A percentile compares a stretch with the other conserved stretches of the same genome.
phyloP scores from a whole-genome alignment of 2,113 vertebrate genomes.

The Desmodus rotundus region DNA sequence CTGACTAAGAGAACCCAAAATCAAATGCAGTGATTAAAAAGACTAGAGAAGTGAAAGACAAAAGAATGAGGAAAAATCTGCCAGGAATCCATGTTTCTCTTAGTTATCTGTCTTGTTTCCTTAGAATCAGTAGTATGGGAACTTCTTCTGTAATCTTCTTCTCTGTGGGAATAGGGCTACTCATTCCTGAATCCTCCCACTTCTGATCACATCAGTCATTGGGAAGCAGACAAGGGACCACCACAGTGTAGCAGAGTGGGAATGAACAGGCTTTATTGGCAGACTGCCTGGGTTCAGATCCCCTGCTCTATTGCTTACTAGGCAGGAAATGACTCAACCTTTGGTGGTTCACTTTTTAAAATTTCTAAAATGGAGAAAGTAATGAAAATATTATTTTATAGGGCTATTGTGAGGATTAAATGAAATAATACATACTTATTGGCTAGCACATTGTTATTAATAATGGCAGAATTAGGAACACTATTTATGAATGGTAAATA shows the following conservation, averaged over 20 bases:
- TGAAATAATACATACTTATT: neutral
- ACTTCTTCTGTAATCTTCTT: neutral
- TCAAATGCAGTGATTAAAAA: slow-evolving; percentile 12
- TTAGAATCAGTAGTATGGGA: neutral
- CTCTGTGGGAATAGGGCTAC: neutral
- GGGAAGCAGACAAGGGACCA: neutral
- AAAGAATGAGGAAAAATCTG: neutral
- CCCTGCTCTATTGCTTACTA: neutral
- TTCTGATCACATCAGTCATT: neutral
- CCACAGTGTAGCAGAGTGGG: neutral
- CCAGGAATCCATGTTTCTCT: neutral
- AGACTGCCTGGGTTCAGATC: neutral
- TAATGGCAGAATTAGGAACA: neutral
- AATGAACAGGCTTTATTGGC: neutral
- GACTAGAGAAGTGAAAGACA: neutral
- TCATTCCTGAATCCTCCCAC: neutral
- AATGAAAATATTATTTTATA: neutral
- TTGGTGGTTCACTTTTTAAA: neutral
- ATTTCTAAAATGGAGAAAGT: neutral
- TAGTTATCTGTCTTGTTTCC: neutral
- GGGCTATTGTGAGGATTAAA: neutral
- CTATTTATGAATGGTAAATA: neutral
- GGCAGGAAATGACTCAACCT: neutral
- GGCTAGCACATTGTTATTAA: neutral
- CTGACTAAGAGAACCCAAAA: neutral